A percentile compares a stretch with the other conserved stretches of the same genome.
Evolutionary conservation across 2,797 vertebrate genomes (phyloP).

Genomic region (Hipposideros larvatus): DNA sequence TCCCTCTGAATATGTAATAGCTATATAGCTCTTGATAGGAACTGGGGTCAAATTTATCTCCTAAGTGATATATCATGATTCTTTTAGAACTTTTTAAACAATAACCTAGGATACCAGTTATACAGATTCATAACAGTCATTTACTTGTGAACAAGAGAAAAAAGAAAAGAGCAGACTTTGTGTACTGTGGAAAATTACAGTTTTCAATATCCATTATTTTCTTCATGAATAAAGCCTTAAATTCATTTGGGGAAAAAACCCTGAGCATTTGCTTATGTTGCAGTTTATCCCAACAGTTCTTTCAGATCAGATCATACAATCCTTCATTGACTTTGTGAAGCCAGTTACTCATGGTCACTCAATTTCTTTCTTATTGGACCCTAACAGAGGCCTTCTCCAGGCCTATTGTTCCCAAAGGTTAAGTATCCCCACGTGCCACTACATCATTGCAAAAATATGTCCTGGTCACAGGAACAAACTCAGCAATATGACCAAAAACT

Average conservation of each 20-base stretch:
- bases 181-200: slow-evolving; percentile 64
- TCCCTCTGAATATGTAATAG: neutral
- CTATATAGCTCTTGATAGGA: slow-evolving; percentile 20
- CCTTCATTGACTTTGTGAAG: slow-evolving; percentile 72
- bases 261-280: slow-evolving; percentile 64
- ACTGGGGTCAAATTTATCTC: neutral
- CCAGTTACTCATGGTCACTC: slow-evolving; percentile 77
- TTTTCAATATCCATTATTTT: slow-evolving; percentile 71
- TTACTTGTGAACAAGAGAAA: slow-evolving; percentile 55
- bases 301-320: slow-evolving; percentile 68
- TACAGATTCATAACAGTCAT: neutral
- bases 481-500: slow-evolving; percentile 22
- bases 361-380: slow-evolving; percentile 20
- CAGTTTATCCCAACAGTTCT: neutral
- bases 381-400: slow-evolving; percentile 65
- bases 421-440: slow-evolving; percentile 51
- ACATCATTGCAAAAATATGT: slow-evolving; percentile 66
- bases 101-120: slow-evolving; percentile 26
- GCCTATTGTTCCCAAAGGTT: slow-evolving; percentile 76
- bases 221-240: slow-evolving; percentile 65
- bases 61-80: neutral
- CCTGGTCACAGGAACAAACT: slow-evolving; percentile 60
- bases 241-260: slow-evolving; percentile 25
- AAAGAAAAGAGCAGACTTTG: neutral
- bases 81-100: slow-evolving; percentile 39